Conservation (phyloP, 2,888 invertebrate genomes). For the Aporophyla lueneburgensis region DNA sequence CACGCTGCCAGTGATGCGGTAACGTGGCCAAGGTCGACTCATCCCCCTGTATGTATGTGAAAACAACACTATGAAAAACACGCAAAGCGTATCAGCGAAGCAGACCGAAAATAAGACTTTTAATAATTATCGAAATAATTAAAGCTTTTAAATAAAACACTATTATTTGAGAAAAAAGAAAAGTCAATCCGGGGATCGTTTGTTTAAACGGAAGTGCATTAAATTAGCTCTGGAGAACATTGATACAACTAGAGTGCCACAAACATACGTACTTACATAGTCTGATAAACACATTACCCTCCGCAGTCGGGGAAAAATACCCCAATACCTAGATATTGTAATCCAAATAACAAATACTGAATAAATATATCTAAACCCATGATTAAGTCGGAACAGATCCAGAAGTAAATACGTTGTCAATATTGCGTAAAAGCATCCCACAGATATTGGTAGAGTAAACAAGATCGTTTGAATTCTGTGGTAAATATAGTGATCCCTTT, state of each 20-base stretch:
- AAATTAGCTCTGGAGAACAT: not conserved
- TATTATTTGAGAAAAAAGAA: not conserved
- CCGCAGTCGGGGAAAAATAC: not conserved
- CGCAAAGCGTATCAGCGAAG: not conserved
- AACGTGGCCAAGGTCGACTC: no score
- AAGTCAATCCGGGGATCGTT: not conserved
- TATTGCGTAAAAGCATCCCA: conserved; percentile 22
- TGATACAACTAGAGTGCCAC: not conserved
- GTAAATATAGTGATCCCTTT: conserved; percentile 22
- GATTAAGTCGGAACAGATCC: not conserved
- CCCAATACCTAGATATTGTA: not conserved
- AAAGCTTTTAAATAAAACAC: not conserved
- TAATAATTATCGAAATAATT: not conserved
- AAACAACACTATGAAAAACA: not conserved
- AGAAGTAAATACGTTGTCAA: conserved; percentile 8
- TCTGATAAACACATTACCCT: no score
- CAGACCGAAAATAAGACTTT: no score
- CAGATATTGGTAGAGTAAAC: conserved; percentile 23
- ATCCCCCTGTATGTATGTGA: no score
- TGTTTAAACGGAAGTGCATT: not conserved
- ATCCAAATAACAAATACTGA: not conserved
- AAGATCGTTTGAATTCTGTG: not conserved
- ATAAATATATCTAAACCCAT: not conserved
- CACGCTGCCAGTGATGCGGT: no score
- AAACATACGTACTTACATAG: no score